phyloP scores from a whole-genome alignment of 2,113 vertebrate species.

The Centrocercus urophasianus region DNA sequence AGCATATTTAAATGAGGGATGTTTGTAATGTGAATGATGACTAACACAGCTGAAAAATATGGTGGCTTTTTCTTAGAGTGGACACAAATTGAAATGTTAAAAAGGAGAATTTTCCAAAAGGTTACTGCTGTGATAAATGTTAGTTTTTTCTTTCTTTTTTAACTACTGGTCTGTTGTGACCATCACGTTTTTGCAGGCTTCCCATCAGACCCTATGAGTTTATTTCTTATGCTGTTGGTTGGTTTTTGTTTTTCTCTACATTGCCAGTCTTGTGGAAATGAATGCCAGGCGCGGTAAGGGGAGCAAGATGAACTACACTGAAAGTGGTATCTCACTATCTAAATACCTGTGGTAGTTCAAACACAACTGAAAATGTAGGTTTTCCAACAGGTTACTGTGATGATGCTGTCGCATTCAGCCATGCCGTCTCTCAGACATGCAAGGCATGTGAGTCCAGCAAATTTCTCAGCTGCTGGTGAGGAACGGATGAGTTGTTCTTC shows the following conservation, averaged over 20 bases:
- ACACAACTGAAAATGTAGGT: background rate
- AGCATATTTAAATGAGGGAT: background rate
- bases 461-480: background rate
- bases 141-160: background rate
- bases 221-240: background rate
- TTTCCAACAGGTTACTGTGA: background rate
- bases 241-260: background rate
- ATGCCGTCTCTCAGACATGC: background rate
- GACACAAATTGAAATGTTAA: background rate
- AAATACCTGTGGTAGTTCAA: background rate
- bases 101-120: background rate
- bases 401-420: background rate
- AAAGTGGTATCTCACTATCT: background rate
- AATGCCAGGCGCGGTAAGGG: background rate
- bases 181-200: background rate
- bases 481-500: background rate
- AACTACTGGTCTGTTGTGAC: background rate
- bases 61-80: background rate
- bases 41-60: background rate
- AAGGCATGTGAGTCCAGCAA: background rate
- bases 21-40: background rate
- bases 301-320: background rate
- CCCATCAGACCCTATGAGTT: background rate
- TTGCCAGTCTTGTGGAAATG: background rate
- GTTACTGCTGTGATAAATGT: background rate